Conservation (phyloP, 2,888 invertebrate species). For the Drosophila yooni region DNA sequence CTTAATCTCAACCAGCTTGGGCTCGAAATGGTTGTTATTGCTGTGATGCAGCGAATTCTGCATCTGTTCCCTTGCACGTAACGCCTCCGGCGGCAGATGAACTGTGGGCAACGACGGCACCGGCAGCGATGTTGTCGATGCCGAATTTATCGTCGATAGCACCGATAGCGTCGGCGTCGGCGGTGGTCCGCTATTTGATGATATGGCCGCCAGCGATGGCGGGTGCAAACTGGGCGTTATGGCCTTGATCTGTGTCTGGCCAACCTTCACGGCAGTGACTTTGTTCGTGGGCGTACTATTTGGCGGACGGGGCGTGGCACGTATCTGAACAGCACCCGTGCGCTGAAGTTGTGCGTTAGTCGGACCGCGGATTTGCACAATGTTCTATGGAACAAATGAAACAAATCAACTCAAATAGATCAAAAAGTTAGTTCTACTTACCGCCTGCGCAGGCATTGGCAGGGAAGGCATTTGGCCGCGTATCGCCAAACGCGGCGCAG, state of each 20-base stretch:
- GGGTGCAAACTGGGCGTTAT: slow-evolving; percentile 80
- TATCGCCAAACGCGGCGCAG: slow-evolving; percentile 82
- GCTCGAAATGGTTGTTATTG: slow-evolving; percentile 73
- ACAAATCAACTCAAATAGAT: background rate
- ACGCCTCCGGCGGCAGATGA: slow-evolving; percentile 77
- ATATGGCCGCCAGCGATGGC: slow-evolving; percentile 82
- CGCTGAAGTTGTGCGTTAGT: slow-evolving; percentile 80
- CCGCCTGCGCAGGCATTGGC: slow-evolving; percentile 83
- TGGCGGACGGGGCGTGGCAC: slow-evolving; percentile 76
- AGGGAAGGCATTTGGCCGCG: slow-evolving; percentile 81
- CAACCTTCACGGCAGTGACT: slow-evolving; percentile 84
- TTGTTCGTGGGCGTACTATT: slow-evolving; percentile 78
- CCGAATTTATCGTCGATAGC: slow-evolving; percentile 81
- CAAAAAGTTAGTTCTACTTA: slow-evolving; percentile 53
- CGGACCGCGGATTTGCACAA: slow-evolving; percentile 84
- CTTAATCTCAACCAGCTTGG: slow-evolving; percentile 73
- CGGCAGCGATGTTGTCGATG: slow-evolving; percentile 76
- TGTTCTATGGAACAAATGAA: slow-evolving; percentile 71
- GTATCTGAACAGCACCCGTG: slow-evolving; percentile 83
- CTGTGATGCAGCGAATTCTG: slow-evolving; percentile 77
- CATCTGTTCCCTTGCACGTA: slow-evolving; percentile 73
- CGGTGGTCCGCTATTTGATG: slow-evolving; percentile 76
- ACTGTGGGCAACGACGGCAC: slow-evolving; percentile 83
- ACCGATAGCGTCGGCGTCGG: slow-evolving; percentile 76
- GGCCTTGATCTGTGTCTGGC: slow-evolving; percentile 85